These are phyloP conservation scores for Paedocypris sp. DNA, from an alignment of 2,113 vertebrate species.

Conservation along the genomic window DNA sequence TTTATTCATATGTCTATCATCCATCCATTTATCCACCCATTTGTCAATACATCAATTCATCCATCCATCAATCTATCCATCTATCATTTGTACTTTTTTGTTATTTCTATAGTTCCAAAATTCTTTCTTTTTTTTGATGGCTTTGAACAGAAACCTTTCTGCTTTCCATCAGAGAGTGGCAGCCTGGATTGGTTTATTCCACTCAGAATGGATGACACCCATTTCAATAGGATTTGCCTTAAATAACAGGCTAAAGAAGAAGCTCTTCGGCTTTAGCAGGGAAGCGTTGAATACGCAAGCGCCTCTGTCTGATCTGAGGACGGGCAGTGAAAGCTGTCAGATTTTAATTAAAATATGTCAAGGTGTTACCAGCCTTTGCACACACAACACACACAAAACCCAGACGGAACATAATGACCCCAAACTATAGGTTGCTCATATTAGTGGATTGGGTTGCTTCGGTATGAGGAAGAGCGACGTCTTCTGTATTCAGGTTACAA, in stretches of 20 bases:
- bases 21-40: too few relatives aligned
- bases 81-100: not conserved
- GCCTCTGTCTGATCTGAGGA: slow-evolving; percentile 4
- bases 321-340: slow-evolving; percentile 2
- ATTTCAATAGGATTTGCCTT: slow-evolving; percentile 32
- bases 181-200: slow-evolving; percentile 17
- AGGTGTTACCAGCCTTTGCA: not conserved
- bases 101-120: not conserved
- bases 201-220: slow-evolving; percentile 5
- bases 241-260: slow-evolving; percentile 13
- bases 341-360: slow-evolving; percentile 13
- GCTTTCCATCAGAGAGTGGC: not conserved
- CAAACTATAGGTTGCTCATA: not conserved
- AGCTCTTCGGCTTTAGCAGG: not conserved
- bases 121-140: not conserved
- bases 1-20: too few relatives aligned
- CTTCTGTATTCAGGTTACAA: slow-evolving; percentile 18
- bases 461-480: not conserved
- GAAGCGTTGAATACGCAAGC: not conserved
- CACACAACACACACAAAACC: not conserved
- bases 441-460: slow-evolving; percentile 15
- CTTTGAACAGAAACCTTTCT: slow-evolving; percentile 21
- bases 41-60: too few relatives aligned
- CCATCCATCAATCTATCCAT: not conserved
- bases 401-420: not conserved